Percentiles rank a stretch among this genome's conserved stretches.
Evolutionary conservation across 2,797 vertebrate species (phyloP).

Genomic region (Sylvilagus floridanus): DNA sequence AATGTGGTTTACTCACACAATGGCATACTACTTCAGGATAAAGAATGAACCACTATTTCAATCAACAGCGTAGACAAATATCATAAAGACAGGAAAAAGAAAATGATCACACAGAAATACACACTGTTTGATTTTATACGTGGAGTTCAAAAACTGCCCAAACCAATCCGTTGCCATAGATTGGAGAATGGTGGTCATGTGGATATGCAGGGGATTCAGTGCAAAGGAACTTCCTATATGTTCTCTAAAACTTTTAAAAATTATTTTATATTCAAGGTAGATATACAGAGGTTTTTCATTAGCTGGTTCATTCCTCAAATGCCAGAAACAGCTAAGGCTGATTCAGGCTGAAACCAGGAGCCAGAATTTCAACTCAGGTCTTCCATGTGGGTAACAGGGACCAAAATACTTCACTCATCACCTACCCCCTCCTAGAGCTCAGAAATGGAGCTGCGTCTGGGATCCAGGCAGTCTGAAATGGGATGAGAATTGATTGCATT

Average conservation of each 20-base stretch:
- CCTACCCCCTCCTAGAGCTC: too few relatives aligned
- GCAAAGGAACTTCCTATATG: too few relatives aligned
- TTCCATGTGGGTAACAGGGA: too few relatives aligned
- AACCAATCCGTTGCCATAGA: neutral
- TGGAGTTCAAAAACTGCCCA: neutral
- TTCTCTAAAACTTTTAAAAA: too few relatives aligned
- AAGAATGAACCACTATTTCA: neutral
- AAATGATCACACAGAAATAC: neutral
- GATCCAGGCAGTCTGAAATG: neutral
- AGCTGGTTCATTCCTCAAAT: too few relatives aligned
- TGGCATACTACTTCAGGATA: neutral
- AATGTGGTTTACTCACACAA: neutral
- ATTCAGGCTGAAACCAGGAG: too few relatives aligned
- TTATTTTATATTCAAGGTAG: too few relatives aligned
- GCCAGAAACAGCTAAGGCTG: too few relatives aligned
- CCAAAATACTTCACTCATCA: too few relatives aligned
- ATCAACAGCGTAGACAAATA: neutral
- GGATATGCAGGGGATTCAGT: neutral
- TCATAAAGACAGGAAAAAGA: neutral
- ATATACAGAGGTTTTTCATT: too few relatives aligned
- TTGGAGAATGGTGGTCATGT: neutral
- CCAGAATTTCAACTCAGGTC: too few relatives aligned
- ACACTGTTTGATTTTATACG: neutral
- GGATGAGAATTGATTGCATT: neutral
- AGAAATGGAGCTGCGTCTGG: too few relatives aligned